Conservation (phyloP, 2,113 vertebrate genomes). For the Fulmarus glacialis region DNA sequence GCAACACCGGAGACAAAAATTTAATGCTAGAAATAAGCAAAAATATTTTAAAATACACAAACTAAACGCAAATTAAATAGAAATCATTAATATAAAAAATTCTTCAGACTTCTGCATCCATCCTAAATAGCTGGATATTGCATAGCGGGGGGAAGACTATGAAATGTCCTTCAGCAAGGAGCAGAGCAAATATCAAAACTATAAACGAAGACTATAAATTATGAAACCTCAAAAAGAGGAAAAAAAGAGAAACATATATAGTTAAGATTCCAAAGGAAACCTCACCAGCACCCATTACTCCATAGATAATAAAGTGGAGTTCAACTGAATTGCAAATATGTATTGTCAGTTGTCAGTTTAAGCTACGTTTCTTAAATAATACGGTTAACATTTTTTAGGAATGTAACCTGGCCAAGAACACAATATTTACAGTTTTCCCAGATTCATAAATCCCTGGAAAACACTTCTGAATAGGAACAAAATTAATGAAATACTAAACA, state of each 20-base stretch:
- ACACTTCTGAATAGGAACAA: neutral
- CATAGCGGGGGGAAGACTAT: fast-evolving
- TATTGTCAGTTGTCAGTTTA: neutral
- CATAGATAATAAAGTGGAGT: neutral
- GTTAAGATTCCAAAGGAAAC: neutral
- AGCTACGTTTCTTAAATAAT: neutral
- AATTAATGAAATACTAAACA: neutral
- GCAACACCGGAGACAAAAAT: conserved; percentile 61
- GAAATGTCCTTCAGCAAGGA: neutral
- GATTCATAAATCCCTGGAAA: neutral
- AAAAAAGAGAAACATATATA: neutral
- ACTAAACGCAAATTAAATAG: neutral
- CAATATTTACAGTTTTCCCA: neutral
- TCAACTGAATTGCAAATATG: neutral
- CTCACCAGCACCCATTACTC: neutral
- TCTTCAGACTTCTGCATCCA: neutral
- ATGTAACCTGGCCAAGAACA: neutral
- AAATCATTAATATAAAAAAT: neutral
- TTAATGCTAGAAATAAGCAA: conserved; percentile 55
- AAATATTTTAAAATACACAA: neutral
- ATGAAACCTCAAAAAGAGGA: neutral
- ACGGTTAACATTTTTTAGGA: neutral
- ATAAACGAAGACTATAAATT: neutral
- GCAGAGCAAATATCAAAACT: neutral
- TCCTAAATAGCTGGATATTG: neutral